Conservation (phyloP, 2,888 invertebrate genomes). For the Agrotis segetum region DNA sequence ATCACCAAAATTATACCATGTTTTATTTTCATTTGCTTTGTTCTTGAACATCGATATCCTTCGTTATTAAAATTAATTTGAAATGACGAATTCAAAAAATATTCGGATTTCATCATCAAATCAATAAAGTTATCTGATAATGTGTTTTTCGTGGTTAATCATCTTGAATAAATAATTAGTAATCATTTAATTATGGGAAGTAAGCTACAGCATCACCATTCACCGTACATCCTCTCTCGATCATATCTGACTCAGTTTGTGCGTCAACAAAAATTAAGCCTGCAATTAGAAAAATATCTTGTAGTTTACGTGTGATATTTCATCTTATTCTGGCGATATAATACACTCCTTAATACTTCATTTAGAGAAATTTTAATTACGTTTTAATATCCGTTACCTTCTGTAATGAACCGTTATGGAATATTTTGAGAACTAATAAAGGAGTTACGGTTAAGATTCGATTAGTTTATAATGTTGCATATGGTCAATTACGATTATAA, state of each 20-base stretch:
- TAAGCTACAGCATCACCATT: too few relatives aligned
- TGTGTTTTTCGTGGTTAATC: not conserved
- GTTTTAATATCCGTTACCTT: conserved; percentile 22
- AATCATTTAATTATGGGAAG: not conserved
- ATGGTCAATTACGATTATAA: conserved; percentile 62
- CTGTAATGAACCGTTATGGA: conserved; percentile 49
- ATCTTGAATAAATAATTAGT: not conserved
- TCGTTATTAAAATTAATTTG: not conserved
- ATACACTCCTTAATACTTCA: conserved; percentile 17
- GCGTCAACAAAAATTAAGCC: not conserved
- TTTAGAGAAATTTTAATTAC: conserved; percentile 7
- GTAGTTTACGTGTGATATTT: not conserved
- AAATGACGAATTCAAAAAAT: conserved; percentile 11
- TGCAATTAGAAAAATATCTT: not conserved
- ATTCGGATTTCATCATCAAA: not conserved
- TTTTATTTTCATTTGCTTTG: not conserved
- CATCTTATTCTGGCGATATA: not conserved
- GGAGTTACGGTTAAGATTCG: conserved; percentile 43
- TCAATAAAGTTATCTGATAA: too few relatives aligned
- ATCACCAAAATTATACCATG: not conserved
- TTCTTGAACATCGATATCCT: not conserved
- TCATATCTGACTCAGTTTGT: not conserved
- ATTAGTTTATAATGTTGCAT: conserved; percentile 46
- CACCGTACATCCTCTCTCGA: not conserved
- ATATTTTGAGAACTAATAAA: conserved; percentile 40